Evolutionary conservation across 2,888 invertebrate genomes (phyloP), one percentile per base, ranked within the genome.

Genomic region (Polymixis flavicincta): DNA sequence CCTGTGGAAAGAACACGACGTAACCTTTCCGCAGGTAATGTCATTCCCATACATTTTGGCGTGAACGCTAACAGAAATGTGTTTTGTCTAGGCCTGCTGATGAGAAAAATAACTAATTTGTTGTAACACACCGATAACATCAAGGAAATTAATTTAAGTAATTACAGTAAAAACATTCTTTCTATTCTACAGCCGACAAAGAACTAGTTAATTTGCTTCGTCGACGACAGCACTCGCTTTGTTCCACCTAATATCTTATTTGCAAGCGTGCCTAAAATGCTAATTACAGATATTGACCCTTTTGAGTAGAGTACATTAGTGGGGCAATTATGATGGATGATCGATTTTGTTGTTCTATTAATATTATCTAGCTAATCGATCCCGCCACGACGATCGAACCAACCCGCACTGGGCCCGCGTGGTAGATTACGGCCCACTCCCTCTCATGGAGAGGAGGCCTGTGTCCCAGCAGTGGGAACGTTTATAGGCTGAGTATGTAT

Each of bases 201-300:
- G 3, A 59, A 50, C n/a, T 17, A 60, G 28, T 59, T 54, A 28
- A 65, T 73, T 65, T 32, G 17, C 28, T 9, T 54, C 14, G 42
- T 17, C 25, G 32, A 37, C 71, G 13, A 22, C 67, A 76, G 17
- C 57, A 22, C 42, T 54, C 25, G 13, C 37, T 6, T 59, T 66
- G 77, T 61, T 70, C 54, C 45, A 48, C 22, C 0, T 68, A 48
- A 60, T 60, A 67, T 71, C 17, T 70, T 68, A 71, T 60, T 82
- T 42, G 57, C 70, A 67, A 42, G 60, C 83, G 79, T 74, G 83
- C 32, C 52, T 60, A 32, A 83, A 82, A 71, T 78, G 28, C 55
- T 82, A 68, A 82, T 78, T 54, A 52, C 55, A n/a, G 48, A 28
- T 59, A 55, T 74, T 69, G 69, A 59, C 60, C 78, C 67, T 37